phyloP scores from a whole-genome alignment of 2,888 invertebrate genomes.

The Cheilosia impressa region DNA sequence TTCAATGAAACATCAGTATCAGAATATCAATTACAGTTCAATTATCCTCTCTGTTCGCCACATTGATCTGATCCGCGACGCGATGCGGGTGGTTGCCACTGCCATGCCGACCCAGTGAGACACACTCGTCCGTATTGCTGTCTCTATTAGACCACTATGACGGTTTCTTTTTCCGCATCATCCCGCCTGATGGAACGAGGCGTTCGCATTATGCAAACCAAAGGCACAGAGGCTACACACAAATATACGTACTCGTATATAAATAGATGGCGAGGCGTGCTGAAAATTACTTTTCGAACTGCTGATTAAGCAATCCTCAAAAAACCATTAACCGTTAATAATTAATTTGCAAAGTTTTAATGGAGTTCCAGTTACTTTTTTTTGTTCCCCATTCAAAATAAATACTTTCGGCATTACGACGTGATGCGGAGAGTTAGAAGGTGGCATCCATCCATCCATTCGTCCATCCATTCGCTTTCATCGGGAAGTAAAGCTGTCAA shows the following conservation, averaged over 20 bases:
- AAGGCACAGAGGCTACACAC: too few relatives aligned
- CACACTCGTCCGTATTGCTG: too few relatives aligned
- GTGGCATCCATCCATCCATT: too few relatives aligned
- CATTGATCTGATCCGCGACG: conserved; percentile 22
- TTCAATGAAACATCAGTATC: background rate
- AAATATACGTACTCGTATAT: too few relatives aligned
- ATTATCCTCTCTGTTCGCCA: conserved; percentile 34
- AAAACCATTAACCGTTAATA: conserved; percentile 69
- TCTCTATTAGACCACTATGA: too few relatives aligned
- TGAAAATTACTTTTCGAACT: conserved; percentile 63
- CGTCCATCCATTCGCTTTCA: too few relatives aligned
- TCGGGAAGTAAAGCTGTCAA: conserved; percentile 12
- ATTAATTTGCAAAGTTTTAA: conserved; percentile 72
- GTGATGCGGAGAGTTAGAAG: too few relatives aligned
- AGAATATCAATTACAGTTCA: conserved; percentile 40
- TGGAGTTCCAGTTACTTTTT: conserved; percentile 61
- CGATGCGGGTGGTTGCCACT: background rate
- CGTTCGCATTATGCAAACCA: too few relatives aligned
- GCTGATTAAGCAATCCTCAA: conserved; percentile 69
- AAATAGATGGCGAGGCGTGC: background rate
- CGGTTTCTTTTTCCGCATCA: too few relatives aligned
- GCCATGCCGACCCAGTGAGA: too few relatives aligned
- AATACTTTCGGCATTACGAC: conserved; percentile 36
- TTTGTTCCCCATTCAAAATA: conserved; percentile 40
- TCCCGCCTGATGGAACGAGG: too few relatives aligned